Evolutionary conservation across 2,888 invertebrate genomes (phyloP).

Genomic region (Resseliella maxima): DNA sequence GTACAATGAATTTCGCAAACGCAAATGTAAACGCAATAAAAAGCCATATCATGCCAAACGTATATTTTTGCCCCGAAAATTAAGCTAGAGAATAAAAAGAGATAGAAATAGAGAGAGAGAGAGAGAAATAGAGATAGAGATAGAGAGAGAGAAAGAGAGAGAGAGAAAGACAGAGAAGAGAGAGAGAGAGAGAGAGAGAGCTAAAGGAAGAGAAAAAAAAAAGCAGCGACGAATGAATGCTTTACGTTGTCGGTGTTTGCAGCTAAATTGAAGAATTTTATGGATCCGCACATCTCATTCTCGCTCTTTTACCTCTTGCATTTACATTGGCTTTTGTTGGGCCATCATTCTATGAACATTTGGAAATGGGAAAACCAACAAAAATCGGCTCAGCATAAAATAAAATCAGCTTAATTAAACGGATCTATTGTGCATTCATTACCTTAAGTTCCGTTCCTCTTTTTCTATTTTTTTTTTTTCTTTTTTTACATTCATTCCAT

Average conservation of each 20-base stretch:
- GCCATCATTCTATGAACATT: background rate
- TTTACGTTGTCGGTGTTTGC: no score
- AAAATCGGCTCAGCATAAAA: background rate
- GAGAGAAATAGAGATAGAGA: no score
- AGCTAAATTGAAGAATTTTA: background rate
- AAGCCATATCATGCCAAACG: background rate
- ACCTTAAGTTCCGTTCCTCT: background rate
- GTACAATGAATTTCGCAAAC: background rate
- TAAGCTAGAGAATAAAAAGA: background rate
- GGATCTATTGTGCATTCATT: constrained; percentile 29
- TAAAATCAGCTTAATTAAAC: constrained; percentile 34
- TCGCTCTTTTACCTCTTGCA: no score
- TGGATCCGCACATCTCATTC: background rate
- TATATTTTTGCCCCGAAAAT: background rate
- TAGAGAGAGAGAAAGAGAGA: no score
- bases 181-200: no score
- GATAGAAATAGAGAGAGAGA: background rate
- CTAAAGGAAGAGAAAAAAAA: no score
- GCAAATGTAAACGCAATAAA: background rate
- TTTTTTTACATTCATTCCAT: no score
- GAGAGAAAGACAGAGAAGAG: background rate
- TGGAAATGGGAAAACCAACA: background rate
- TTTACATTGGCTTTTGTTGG: background rate
- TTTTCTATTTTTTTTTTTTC: background rate
- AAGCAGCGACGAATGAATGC: background rate